Percentiles rank a stretch among this genome's conserved stretches.
These are phyloP conservation scores for Papilio xuthus DNA, from an alignment of 1,140 invertebrate species.

Conservation along the genomic window DNA sequence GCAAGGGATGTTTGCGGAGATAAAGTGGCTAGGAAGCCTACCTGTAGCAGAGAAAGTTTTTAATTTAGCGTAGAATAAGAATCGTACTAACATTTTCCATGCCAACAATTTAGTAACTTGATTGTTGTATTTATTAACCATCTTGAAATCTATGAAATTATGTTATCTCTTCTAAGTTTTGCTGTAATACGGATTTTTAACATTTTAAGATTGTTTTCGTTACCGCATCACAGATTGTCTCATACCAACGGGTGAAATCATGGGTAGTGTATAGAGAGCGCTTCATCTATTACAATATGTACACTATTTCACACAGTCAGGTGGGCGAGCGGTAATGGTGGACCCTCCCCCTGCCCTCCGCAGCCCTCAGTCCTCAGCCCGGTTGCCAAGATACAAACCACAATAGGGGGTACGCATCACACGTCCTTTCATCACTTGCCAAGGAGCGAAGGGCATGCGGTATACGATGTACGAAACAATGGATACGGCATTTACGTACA, in stretches of 20 bases:
- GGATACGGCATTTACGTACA: slow-evolving; percentile 45
- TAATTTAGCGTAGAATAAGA: neutral
- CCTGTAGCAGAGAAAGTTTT: neutral
- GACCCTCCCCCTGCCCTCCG: slow-evolving; percentile 8
- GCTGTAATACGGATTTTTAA: neutral
- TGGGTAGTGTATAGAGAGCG: neutral
- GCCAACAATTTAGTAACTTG: neutral
- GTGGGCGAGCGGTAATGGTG: slow-evolving; percentile 53
- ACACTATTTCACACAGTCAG: slow-evolving; percentile 52
- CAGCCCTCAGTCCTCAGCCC: slow-evolving; percentile 49
- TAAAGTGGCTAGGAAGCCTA: neutral
- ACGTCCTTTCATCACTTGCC: slow-evolving; percentile 75
- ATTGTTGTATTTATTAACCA: neutral
- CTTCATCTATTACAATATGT: slow-evolving; percentile 44
- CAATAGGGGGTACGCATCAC: slow-evolving; percentile 71
- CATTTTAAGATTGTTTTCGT: neutral
- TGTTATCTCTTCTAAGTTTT: no score
- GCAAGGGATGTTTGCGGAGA: neutral
- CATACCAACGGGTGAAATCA: neutral
- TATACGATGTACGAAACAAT: slow-evolving; percentile 37
- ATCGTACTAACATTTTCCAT: neutral
- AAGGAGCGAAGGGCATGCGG: slow-evolving; percentile 65
- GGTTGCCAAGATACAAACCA: slow-evolving; percentile 59
- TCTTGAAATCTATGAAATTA: neutral
- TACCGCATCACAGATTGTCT: neutral